Conservation (phyloP, 2,113 vertebrate genomes). For the Scalopus aquaticus region DNA sequence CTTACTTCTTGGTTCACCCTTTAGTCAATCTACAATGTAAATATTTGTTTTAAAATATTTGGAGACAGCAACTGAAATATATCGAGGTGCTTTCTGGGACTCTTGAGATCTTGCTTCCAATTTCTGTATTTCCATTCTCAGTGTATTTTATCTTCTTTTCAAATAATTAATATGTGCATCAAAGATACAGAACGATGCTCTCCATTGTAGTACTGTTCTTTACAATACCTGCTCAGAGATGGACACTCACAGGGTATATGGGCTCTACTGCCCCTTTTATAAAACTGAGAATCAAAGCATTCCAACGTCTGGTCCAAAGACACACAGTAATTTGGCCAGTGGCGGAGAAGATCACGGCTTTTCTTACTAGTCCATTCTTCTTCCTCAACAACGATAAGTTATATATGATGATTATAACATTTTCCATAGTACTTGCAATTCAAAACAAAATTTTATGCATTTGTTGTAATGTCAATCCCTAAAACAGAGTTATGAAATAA, state of each 20-base stretch:
- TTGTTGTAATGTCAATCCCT: background rate
- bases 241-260: background rate
- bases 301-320: background rate
- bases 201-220: background rate
- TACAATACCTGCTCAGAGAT: background rate
- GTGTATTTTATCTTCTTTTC: background rate
- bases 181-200: background rate
- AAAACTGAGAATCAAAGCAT: background rate
- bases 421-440: slow-evolving; percentile 12
- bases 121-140: slow-evolving; percentile 14
- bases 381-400: background rate
- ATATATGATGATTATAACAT: background rate
- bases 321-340: background rate
- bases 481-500: background rate
- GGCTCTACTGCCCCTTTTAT: background rate
- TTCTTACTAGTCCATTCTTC: background rate
- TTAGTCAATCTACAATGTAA: background rate
- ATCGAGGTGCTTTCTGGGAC: background rate
- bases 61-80: background rate
- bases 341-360: background rate
- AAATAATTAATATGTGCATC: background rate
- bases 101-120: background rate
- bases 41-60: slow-evolving; percentile 15
- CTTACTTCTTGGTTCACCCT: background rate
- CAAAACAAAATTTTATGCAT: background rate